Evolutionary conservation across 2,113 vertebrate genomes (phyloP).

Genomic region (Sylvilagus bachmani): DNA sequence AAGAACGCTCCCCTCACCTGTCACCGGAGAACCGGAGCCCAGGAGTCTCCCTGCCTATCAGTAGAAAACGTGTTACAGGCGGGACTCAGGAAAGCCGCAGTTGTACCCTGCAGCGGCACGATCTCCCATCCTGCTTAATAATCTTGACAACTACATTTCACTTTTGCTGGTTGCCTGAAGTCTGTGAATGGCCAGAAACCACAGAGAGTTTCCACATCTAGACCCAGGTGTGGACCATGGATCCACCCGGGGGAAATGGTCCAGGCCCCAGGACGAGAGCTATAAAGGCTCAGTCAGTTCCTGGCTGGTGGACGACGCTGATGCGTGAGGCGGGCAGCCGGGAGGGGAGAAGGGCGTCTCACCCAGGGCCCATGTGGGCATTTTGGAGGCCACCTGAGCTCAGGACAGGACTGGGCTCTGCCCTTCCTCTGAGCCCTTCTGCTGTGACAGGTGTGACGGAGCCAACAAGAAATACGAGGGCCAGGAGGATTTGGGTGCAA

Average conservation of each 20-base stretch:
- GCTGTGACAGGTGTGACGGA: fast-evolving
- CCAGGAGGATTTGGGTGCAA: no score
- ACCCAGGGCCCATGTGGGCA: neutral
- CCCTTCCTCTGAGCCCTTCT: neutral
- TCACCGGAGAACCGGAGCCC: no score
- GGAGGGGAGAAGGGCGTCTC: fast-evolving
- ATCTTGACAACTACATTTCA: slow-evolving; percentile 46
- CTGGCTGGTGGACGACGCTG: neutral
- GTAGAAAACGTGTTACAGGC: slow-evolving; percentile 58
- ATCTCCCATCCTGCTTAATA: slow-evolving; percentile 67
- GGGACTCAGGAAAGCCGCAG: neutral
- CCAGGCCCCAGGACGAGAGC: fast-evolving
- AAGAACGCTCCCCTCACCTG: neutral
- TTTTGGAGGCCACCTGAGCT: neutral
- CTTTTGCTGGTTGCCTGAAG: slow-evolving; percentile 30
- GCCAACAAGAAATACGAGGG: no score
- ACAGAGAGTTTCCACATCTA: neutral
- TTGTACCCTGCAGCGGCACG: neutral
- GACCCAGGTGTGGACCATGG: neutral
- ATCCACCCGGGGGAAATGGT: no score
- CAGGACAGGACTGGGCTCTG: neutral
- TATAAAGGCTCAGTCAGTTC: fast-evolving
- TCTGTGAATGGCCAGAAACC: neutral
- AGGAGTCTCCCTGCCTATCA: neutral
- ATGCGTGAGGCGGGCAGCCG: neutral